Evolutionary conservation across 2,113 vertebrate genomes (phyloP).

Genomic region (Ammospiza caudacuta): DNA sequence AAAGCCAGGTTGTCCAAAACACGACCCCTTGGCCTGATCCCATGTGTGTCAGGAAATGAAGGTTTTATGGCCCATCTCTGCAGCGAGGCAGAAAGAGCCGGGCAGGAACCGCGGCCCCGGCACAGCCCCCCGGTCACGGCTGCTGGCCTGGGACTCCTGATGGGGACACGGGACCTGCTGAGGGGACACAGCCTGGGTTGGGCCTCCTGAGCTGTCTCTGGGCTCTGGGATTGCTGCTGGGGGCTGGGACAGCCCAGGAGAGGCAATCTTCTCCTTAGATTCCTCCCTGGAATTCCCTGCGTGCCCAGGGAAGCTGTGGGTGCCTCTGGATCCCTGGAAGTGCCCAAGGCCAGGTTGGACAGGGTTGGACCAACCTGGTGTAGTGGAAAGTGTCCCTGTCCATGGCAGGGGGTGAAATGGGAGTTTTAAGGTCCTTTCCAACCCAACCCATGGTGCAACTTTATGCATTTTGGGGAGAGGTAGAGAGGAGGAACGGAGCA

Average conservation of each 20-base stretch:
- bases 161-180: background rate
- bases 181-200: background rate
- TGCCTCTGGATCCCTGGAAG: background rate
- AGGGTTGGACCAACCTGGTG: fast-evolving
- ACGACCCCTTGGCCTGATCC: slow-evolving; percentile 46
- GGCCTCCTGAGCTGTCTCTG: background rate
- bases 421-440: background rate
- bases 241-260: background rate
- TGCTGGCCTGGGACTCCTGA: fast-evolving
- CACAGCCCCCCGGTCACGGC: background rate
- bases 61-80: background rate
- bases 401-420: background rate
- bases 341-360: background rate
- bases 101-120: background rate
- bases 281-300: background rate
- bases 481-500: background rate
- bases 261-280: background rate
- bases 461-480: background rate
- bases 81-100: background rate
- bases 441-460: background rate
- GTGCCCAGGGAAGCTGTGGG: fast-evolving
- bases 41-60: slow-evolving; percentile 16
- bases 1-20: slow-evolving; percentile 49
- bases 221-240: background rate
- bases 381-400: fast-evolving